A percentile compares a stretch with the other conserved stretches of the same genome.
Conservation (phyloP, 1,140 invertebrate species). For the Achroia grisella region DNA sequence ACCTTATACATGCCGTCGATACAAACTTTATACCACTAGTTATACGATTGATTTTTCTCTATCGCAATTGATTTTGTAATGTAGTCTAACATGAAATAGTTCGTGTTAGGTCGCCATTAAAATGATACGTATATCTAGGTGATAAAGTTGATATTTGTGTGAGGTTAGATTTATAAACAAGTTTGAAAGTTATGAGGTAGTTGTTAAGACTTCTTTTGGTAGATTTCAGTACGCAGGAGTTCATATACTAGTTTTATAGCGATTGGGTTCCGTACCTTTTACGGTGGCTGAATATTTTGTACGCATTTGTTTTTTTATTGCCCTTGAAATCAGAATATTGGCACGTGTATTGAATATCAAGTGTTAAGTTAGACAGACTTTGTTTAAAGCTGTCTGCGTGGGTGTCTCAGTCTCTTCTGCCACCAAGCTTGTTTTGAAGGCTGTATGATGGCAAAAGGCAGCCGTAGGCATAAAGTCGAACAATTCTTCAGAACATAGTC, state of each 20-base stretch:
- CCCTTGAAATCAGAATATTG: not conserved
- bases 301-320: not conserved
- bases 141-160: not conserved
- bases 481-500: too few species aligned
- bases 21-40: too few species aligned
- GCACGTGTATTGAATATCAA: too few species aligned
- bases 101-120: not conserved
- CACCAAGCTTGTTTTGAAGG: too few species aligned
- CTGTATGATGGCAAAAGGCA: too few species aligned
- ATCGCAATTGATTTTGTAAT: too few species aligned
- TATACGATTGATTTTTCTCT: too few species aligned
- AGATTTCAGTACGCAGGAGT: not conserved
- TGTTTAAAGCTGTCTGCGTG: too few species aligned
- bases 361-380: too few species aligned
- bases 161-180: not conserved
- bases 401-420: too few species aligned
- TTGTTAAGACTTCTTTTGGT: slow-evolving; percentile 4
- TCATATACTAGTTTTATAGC: not conserved
- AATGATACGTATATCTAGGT: not conserved
- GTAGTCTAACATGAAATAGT: too few species aligned
- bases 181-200: not conserved
- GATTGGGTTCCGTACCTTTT: not conserved
- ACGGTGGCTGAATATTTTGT: not conserved
- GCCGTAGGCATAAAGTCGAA: too few species aligned
- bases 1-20: not conserved